phyloP scores from a whole-genome alignment of 2,113 vertebrate species.

The Oenanthe oenanthe region DNA sequence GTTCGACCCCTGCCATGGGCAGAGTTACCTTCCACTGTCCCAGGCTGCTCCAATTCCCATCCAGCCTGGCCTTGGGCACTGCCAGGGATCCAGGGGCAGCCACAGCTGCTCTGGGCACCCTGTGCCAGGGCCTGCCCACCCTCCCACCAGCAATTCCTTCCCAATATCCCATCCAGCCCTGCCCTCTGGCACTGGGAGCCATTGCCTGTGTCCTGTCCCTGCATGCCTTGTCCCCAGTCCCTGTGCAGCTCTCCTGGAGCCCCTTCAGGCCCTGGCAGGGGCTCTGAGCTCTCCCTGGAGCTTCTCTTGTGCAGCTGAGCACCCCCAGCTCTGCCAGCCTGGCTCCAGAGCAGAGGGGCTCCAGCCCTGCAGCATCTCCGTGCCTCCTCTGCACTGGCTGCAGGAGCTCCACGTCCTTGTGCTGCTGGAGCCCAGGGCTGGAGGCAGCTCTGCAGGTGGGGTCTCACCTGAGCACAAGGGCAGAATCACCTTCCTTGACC shows the following conservation, averaged over 20 bases:
- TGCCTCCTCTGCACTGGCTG: neutral
- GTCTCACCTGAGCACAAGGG: neutral
- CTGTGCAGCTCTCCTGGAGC: neutral
- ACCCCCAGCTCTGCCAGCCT: no score
- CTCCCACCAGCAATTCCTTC: no score
- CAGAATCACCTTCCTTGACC: neutral
- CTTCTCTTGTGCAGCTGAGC: no score
- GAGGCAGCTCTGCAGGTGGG: neutral
- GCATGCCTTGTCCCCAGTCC: neutral
- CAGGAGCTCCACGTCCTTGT: neutral
- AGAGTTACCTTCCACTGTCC: accelerated
- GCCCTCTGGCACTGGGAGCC: no score
- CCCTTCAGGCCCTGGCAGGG: neutral
- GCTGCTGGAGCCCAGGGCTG: neutral
- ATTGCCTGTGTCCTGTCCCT: neutral
- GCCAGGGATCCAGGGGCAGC: neutral
- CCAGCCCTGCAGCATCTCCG: no score
- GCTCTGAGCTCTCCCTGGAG: no score
- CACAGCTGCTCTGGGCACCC: neutral
- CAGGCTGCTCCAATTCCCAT: neutral
- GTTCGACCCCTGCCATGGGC: accelerated
- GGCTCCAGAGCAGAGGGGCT: no score
- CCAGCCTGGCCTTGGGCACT: neutral
- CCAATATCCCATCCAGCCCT: no score
- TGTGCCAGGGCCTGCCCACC: neutral